Base-by-base conservation (phyloP, 2,113 vertebrate genomes). In the Nothoprocta perdicaria region DNA sequence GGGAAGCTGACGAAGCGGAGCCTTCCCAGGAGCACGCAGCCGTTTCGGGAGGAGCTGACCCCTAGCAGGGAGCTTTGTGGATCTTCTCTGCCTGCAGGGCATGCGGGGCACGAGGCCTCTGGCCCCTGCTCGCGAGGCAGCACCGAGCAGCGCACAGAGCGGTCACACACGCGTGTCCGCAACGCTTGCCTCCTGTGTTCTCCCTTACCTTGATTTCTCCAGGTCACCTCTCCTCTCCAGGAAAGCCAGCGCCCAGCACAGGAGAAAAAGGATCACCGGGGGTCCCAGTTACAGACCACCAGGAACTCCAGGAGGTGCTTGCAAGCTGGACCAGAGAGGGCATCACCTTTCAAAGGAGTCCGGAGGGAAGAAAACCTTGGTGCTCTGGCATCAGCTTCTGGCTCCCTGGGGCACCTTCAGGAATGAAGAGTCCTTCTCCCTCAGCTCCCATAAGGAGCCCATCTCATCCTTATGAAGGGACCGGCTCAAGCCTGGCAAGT, bases 1-100 rank as follows among this genome's bases (percentile, higher is more conserved):
- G 29, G 46, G 80, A 45, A 75, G 92, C 89, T 95, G 95, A 95
- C 72, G 80, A 48, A 90, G 86, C 13, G 2, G 43, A n/a, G 81
- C 73, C 5, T 8, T 78, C 57, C 15, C 4, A 18, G 48, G 50
- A 86, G 43, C 91, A 76, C 40, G 2, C 83, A 90, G 65, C 41
- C 38, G 12, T 27, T 45, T 11, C 45, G 87, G 52, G 74, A 92
- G 63, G 31, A 86, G 72, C 21, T 1, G 21, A 31, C 60, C 46
- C 63, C 4, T 6, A 88, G 82, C 46, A 77, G 58, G 75, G 95
- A 84, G 61, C 61, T 4, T 0, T 1, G 2, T 63, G 63, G 19
- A 60, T 67, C 65, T 66, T 45, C 23, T 17, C 24, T 22, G 91
- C 84, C 78, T 10, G 9, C 7, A 0, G 92, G 81, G 67, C 75